Conservation (phyloP, 2,797 vertebrate genomes). For the Sebastes iracundus region DNA sequence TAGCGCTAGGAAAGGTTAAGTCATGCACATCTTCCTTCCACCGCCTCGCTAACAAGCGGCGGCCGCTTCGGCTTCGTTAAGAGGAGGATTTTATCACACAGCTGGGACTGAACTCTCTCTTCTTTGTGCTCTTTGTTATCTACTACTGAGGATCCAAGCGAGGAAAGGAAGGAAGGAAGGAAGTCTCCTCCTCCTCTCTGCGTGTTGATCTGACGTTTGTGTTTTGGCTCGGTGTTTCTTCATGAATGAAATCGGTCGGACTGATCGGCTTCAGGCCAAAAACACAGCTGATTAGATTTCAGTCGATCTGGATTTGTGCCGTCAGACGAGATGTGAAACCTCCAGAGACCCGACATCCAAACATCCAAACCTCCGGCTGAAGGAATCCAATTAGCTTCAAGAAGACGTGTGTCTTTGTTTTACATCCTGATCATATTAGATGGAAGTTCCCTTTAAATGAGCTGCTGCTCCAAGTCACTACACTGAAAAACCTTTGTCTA, state of each 20-base stretch:
- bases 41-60: not conserved
- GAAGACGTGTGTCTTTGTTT: no score
- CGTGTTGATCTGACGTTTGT: not conserved
- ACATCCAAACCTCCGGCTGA: no score
- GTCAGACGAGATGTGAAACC: conserved; percentile 24
- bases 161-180: no score
- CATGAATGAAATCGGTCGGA: no score
- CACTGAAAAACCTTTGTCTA: not conserved
- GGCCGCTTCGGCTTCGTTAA: not conserved
- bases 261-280: conserved; percentile 7
- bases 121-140: not conserved
- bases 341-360: conserved; percentile 4
- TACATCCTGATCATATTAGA: no score
- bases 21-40: not conserved
- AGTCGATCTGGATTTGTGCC: conserved; percentile 25
- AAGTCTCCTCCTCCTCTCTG: not conserved
- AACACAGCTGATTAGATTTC: conserved; percentile 39
- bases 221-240: not conserved
- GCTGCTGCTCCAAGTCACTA: not conserved
- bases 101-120: not conserved
- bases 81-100: not conserved
- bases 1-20: conserved; percentile 22
- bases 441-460: not conserved
- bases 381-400: no score
- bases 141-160: not conserved